Conservation (phyloP, 2,113 vertebrate genomes). For the Psammodynastes pulverulentus region DNA sequence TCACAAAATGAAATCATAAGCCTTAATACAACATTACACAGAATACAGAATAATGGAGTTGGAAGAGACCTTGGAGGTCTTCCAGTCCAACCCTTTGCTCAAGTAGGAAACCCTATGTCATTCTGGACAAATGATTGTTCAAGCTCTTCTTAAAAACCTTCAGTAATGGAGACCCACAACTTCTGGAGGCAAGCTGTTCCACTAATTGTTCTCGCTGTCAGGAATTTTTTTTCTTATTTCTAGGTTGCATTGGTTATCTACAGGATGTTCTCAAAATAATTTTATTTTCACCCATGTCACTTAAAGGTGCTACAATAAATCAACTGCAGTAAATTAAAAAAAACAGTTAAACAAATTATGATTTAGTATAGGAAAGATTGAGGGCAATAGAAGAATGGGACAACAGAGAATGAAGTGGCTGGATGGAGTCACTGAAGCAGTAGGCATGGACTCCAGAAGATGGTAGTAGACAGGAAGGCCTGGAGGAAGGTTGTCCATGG, state of each 20-base stretch:
- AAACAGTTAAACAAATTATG: not conserved
- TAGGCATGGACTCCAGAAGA: no score
- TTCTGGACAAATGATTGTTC: not conserved
- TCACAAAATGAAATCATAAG: not conserved
- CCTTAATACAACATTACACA: not conserved
- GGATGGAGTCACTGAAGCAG: no score
- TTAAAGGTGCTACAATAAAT: not conserved
- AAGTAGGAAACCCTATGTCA: not conserved
- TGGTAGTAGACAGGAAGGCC: no score
- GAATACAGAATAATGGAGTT: not conserved
- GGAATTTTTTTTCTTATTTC: not conserved
- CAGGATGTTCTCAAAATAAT: not conserved
- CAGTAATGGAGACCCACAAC: not conserved
- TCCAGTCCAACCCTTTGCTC: not conserved
- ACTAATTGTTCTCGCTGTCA: not conserved
- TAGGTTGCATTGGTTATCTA: not conserved
- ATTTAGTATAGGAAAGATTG: not conserved
- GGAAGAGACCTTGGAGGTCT: not conserved
- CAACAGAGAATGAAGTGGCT: no score
- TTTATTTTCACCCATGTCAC: not conserved
- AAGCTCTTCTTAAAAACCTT: not conserved
- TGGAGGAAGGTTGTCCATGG: no score
- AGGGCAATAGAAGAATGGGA: no score
- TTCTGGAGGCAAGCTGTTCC: not conserved
- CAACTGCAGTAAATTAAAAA: not conserved